Conservation (phyloP, 2,888 invertebrate species). For the Rotaria socialis region DNA sequence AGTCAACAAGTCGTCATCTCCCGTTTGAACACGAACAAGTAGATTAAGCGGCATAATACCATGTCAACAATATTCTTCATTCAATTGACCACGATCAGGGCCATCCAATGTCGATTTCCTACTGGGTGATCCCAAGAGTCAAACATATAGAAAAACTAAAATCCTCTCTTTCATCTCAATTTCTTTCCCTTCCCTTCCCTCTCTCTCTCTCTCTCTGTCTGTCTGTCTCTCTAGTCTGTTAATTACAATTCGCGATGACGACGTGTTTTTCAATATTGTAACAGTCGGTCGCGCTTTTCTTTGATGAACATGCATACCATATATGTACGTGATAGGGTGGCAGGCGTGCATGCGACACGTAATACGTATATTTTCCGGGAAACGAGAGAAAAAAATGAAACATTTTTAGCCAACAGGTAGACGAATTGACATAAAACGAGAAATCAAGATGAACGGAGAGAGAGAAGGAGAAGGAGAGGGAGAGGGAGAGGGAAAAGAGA, state of each 20-base stretch:
- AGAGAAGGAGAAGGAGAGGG: background rate
- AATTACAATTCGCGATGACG: slow-evolving; percentile 6
- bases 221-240: slow-evolving; percentile 6
- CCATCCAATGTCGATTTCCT: background rate
- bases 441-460: background rate
- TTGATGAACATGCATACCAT: background rate
- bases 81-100: slow-evolving; percentile 20
- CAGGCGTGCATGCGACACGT: slow-evolving; percentile 25
- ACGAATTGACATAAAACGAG: background rate
- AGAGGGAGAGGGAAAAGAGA: background rate
- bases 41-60: slow-evolving; percentile 26
- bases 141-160: background rate
- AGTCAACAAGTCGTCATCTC: slow-evolving; percentile 29
- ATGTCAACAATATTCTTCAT: slow-evolving; percentile 29
- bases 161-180: background rate
- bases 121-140: slow-evolving; percentile 26
- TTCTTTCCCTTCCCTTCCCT: background rate
- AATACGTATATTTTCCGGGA: slow-evolving; percentile 26
- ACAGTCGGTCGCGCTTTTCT: slow-evolving; percentile 29
- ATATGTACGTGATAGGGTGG: slow-evolving; percentile 32
- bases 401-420: slow-evolving; percentile 21
- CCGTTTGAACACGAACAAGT: slow-evolving; percentile 32
- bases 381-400: background rate
- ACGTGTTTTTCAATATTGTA: slow-evolving; percentile 32
- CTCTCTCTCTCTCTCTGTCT: background rate